Evolutionary conservation across 2,888 invertebrate genomes (phyloP).

Genomic region (Hirtodrosophila alboralis): DNA sequence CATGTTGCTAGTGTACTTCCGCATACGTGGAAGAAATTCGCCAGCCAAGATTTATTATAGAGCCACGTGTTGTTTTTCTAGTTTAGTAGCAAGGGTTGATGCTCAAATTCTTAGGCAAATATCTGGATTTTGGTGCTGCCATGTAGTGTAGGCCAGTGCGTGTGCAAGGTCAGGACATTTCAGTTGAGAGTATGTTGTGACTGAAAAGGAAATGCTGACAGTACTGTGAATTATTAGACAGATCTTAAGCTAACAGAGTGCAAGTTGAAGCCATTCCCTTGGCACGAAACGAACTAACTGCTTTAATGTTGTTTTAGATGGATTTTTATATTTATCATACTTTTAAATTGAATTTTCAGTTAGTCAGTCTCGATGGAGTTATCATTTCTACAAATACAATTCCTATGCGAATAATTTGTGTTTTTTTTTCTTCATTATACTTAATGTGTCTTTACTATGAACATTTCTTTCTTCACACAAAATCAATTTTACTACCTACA

Average conservation of each 20-base stretch:
- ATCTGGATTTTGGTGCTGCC: slow-evolving; percentile 9
- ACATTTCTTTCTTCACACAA: too few relatives aligned
- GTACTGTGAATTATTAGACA: background rate
- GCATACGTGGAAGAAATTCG: slow-evolving; percentile 62
- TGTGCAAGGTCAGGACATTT: slow-evolving; percentile 42
- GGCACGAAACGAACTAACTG: too few relatives aligned
- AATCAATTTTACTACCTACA: too few relatives aligned
- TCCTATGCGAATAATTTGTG: too few relatives aligned
- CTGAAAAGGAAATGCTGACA: slow-evolving; percentile 6
- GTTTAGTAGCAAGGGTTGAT: slow-evolving; percentile 29
- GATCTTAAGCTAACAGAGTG: background rate
- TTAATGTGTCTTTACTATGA: too few relatives aligned
- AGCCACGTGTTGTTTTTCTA: slow-evolving; percentile 61
- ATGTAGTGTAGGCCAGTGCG: slow-evolving; percentile 6
- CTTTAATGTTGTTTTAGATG: too few relatives aligned
- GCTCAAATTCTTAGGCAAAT: slow-evolving; percentile 38
- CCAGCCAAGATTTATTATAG: slow-evolving; percentile 63
- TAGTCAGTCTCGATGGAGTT: too few relatives aligned
- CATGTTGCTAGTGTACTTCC: slow-evolving; percentile 33
- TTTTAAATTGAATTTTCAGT: too few relatives aligned
- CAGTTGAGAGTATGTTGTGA: background rate
- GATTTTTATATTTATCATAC: too few relatives aligned
- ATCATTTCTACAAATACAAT: too few relatives aligned
- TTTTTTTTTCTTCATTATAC: too few relatives aligned
- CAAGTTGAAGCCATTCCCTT: too few relatives aligned